phyloP scores from a whole-genome alignment of 2,888 invertebrate genomes.

The Nomada hirtipes region DNA sequence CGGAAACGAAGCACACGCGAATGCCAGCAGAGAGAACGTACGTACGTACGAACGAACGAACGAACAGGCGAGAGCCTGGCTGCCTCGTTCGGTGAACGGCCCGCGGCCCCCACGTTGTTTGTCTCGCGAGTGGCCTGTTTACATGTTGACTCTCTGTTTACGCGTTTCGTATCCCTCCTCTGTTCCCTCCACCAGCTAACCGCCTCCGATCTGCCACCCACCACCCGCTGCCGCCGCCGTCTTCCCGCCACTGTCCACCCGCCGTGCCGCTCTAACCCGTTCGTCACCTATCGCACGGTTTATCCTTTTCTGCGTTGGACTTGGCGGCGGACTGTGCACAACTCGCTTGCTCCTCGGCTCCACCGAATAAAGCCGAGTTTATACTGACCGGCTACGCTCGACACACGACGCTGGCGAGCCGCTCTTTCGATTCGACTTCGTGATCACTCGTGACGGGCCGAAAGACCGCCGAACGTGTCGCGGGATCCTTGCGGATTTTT shows the following conservation, averaged over 20 bases:
- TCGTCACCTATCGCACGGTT: conserved; percentile 22
- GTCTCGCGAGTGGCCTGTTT: conserved; percentile 85
- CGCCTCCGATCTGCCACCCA: conserved; percentile 52
- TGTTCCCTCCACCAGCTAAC: conserved; percentile 42
- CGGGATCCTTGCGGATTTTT: background rate
- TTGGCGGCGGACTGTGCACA: background rate
- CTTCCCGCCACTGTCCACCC: conserved; percentile 50
- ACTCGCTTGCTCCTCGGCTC: conserved; percentile 37
- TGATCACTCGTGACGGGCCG: conserved; percentile 28
- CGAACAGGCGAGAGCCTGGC: conserved; percentile 64
- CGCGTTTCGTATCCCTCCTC: conserved; percentile 79
- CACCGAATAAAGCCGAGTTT: conserved; percentile 70
- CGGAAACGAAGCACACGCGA: conserved; percentile 26
- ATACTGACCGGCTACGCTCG: conserved; percentile 50
- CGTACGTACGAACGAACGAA: conserved; percentile 47
- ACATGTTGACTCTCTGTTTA: conserved; percentile 85
- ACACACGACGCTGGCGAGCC: conserved; percentile 19
- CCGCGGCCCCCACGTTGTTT: conserved; percentile 84
- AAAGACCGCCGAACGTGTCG: conserved; percentile 12
- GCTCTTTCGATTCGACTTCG: conserved; percentile 31
- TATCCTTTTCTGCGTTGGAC: conserved; percentile 39
- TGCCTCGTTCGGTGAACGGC: conserved; percentile 79
- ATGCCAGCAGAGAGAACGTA: conserved; percentile 12
- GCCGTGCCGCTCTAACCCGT: conserved; percentile 47
- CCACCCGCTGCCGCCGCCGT: conserved; percentile 56